A percentile compares a stretch with the other conserved stretches of the same genome.
These are phyloP conservation scores for Myxocyprinus asiaticus DNA, from an alignment of 2,113 vertebrate genomes.

Conservation along the genomic window DNA sequence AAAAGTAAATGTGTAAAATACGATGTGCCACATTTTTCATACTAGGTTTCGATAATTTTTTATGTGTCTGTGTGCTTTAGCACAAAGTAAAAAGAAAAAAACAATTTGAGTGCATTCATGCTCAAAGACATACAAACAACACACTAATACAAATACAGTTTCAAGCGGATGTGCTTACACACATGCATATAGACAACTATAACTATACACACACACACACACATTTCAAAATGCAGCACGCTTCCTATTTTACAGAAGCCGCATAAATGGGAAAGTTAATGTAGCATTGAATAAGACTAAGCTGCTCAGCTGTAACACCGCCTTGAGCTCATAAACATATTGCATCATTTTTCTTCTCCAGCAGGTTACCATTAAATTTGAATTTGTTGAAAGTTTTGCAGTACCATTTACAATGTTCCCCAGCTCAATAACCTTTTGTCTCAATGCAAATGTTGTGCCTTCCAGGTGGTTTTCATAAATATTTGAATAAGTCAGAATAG, in stretches of 20 bases:
- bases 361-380: conserved; percentile 80
- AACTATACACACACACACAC: conserved; percentile 39
- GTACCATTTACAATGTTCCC: conserved; percentile 75
- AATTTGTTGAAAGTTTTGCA: conserved; percentile 77
- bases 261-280: conserved; percentile 93
- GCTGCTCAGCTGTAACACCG: conserved; percentile 77
- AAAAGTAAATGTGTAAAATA: conserved; percentile 1
- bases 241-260: conserved; percentile 82
- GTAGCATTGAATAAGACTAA: conserved; percentile 87
- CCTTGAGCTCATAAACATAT: conserved; percentile 79
- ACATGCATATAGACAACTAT: conserved; percentile 4
- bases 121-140: conserved; percentile 45
- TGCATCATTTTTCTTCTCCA: conserved; percentile 78
- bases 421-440: conserved; percentile 78
- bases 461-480: conserved; percentile 72
- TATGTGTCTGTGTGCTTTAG: conserved; percentile 54
- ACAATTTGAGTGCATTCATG: conserved; percentile 64
- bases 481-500: conserved; percentile 71
- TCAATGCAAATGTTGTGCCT: conserved; percentile 74
- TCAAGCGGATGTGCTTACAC: conserved; percentile 54
- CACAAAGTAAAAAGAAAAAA: conserved; percentile 60
- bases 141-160: conserved; percentile 60
- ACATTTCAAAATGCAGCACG: conserved; percentile 58
- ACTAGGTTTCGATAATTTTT: conserved; percentile 61
- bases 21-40: conserved; percentile 8